Percentiles rank a stretch among this genome's conserved stretches.
These are phyloP conservation scores for Drosophila kikkawai DNA, from an alignment of 1,140 invertebrate genomes.

Conservation along the genomic window DNA sequence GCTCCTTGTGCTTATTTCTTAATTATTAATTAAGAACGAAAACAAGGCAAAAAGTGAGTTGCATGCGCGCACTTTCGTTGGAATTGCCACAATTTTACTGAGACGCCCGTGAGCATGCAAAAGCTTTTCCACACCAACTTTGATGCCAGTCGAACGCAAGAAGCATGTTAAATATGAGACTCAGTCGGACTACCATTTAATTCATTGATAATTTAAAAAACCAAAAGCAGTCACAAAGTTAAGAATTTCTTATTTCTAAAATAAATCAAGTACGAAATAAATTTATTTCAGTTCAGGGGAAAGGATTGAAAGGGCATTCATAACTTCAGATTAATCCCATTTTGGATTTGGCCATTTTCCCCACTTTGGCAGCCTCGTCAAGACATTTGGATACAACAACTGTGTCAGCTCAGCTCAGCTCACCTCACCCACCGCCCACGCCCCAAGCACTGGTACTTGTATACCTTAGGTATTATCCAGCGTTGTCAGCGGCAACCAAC, in stretches of 20 bases:
- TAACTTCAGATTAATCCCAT: neutral
- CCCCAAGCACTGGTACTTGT: slow-evolving; percentile 25
- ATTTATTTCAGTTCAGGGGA: neutral
- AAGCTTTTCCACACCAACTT: slow-evolving; percentile 43
- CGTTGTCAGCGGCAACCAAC: slow-evolving; percentile 63
- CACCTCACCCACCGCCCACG: slow-evolving; percentile 3
- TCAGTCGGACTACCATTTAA: neutral
- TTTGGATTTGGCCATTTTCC: slow-evolving; percentile 38
- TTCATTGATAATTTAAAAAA: neutral
- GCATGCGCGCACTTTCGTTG: slow-evolving; percentile 66
- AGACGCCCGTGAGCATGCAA: slow-evolving; percentile 63
- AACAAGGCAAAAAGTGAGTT: slow-evolving; percentile 78
- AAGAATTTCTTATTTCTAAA: too few relatives aligned
- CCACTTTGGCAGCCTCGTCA: slow-evolving; percentile 64
- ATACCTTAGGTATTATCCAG: slow-evolving; percentile 72
- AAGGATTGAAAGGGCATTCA: slow-evolving; percentile 22
- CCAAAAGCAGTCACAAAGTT: neutral
- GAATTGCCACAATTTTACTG: slow-evolving; percentile 75
- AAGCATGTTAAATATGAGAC: neutral
- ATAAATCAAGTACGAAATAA: rapidly evolving
- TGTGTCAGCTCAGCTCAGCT: slow-evolving; percentile 58
- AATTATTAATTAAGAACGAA: slow-evolving; percentile 82
- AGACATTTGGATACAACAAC: slow-evolving; percentile 69
- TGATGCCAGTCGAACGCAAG: neutral
- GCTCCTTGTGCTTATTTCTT: slow-evolving; percentile 74